Evolutionary conservation across 2,888 invertebrate species (phyloP).

Genomic region (Laothoe populi): DNA sequence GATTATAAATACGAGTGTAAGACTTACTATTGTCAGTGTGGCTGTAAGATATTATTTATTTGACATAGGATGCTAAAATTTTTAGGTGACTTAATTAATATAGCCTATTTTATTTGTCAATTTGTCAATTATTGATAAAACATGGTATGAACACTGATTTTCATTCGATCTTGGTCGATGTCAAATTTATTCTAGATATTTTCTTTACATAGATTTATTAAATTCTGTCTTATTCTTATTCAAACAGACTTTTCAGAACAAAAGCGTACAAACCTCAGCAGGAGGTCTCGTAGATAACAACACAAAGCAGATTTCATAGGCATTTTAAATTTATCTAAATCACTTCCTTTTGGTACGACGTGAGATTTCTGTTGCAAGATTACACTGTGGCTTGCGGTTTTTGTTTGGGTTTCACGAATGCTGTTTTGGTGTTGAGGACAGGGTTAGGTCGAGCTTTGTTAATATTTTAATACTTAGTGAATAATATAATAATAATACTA

Average conservation of each 20-base stretch:
- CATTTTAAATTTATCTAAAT: conserved; percentile 14
- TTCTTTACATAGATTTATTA: not conserved
- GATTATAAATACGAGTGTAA: too few species aligned
- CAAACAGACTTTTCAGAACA: not conserved
- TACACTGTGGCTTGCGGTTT: not conserved
- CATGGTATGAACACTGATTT: too few species aligned
- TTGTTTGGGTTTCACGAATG: not conserved
- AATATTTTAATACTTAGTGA: not conserved
- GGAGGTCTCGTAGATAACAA: not conserved
- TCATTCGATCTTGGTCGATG: too few species aligned
- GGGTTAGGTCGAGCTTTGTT: not conserved
- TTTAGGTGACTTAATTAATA: too few species aligned
- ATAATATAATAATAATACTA: too few species aligned
- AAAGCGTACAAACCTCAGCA: conserved; percentile 2
- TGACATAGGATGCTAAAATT: too few species aligned
- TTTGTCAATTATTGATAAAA: too few species aligned
- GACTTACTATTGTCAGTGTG: too few species aligned
- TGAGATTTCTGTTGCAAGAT: not conserved
- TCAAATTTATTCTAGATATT: too few species aligned
- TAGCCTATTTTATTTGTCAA: too few species aligned
- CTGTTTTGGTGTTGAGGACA: not conserved
- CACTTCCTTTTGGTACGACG: not conserved
- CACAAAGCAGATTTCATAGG: conserved; percentile 8
- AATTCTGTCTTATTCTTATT: not conserved
- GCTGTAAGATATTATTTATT: too few species aligned